Percentiles rank a stretch among this genome's conserved stretches.
Conservation (phyloP, 2,888 invertebrate genomes). For the Drosophila gaucha region DNA sequence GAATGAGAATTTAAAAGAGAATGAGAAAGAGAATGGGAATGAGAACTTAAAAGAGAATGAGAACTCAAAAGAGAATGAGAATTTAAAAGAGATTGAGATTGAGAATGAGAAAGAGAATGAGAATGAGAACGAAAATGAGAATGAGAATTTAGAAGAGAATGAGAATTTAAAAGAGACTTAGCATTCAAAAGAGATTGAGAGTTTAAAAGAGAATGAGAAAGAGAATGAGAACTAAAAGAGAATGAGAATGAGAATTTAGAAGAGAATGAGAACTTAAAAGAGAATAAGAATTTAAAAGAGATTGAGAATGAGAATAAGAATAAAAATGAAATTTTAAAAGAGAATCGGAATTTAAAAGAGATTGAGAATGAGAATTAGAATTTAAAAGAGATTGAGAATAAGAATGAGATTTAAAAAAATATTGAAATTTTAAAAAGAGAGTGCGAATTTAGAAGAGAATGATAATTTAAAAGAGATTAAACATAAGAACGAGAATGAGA, state of each 20-base stretch:
- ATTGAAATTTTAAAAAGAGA: too few species aligned
- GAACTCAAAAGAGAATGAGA: background rate
- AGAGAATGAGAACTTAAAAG: background rate
- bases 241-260: background rate
- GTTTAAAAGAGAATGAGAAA: background rate
- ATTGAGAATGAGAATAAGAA: background rate
- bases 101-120: background rate
- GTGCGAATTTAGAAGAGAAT: background rate
- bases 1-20: background rate
- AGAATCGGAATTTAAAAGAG: background rate
- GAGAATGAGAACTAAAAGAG: background rate
- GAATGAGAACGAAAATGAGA: too few species aligned
- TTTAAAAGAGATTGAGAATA: background rate
- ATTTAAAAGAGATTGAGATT: background rate
- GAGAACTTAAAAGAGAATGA: background rate
- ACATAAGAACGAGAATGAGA: background rate
- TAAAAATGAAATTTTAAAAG: too few species aligned
- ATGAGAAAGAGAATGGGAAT: background rate
- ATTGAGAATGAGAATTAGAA: background rate
- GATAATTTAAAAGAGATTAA: background rate
- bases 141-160: background rate
- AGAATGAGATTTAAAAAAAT: background rate
- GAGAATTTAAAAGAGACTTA: background rate
- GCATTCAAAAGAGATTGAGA: background rate
- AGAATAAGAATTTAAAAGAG: background rate